Evolutionary conservation across 2,888 invertebrate genomes (phyloP).

Genomic region (Fragum fragum): DNA sequence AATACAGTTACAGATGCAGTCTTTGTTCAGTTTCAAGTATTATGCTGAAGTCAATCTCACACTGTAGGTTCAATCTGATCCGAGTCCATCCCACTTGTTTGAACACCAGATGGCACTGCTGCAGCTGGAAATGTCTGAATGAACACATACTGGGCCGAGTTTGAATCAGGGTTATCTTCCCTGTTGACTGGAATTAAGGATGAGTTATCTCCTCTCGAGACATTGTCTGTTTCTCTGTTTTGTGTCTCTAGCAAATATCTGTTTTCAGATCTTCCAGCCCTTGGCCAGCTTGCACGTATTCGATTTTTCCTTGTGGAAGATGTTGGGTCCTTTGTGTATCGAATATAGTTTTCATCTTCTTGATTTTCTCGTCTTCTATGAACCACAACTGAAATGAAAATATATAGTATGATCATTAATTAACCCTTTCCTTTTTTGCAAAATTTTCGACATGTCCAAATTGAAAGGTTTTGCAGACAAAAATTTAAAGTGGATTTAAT

Average conservation of each 20-base stretch:
- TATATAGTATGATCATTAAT: no score
- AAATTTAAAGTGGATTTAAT: no score
- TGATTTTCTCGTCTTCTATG: neutral
- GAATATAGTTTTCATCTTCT: constrained; percentile 7
- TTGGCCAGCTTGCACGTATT: constrained; percentile 10
- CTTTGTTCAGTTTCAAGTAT: no score
- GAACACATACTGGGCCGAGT: constrained; percentile 23
- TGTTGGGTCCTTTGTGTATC: constrained; percentile 23
- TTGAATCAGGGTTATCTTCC: constrained; percentile 13
- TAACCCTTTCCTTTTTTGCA: no score
- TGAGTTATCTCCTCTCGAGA: neutral
- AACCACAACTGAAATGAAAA: constrained; percentile 2
- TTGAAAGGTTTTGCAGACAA: no score
- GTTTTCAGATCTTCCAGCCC: constrained; percentile 14
- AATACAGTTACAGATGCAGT: no score
- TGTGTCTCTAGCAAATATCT: neutral
- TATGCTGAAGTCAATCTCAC: no score
- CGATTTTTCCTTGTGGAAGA: constrained; percentile 1
- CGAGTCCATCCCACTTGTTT: neutral
- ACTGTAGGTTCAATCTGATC: neutral
- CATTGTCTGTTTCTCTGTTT: neutral
- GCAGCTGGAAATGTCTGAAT: constrained; percentile 18
- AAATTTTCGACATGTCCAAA: no score
- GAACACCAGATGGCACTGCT: neutral
- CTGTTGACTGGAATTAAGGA: neutral